Conservation (phyloP, 2,888 invertebrate genomes). For the Drosophila eohydei region DNA sequence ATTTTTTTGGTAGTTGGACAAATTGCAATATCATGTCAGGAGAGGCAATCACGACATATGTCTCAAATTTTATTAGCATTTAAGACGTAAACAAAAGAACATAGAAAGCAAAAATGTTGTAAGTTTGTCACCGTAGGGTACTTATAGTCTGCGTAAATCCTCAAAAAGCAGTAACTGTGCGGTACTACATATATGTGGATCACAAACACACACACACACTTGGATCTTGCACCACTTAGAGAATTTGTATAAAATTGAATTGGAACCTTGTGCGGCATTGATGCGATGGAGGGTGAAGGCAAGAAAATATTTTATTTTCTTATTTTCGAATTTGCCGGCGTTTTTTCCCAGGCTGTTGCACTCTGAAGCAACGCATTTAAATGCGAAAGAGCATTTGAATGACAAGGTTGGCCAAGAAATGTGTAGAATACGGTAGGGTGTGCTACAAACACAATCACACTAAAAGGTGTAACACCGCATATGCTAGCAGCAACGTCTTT, state of each 20-base stretch:
- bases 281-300: constrained; percentile 8
- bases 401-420: constrained; percentile 4
- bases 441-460: constrained; percentile 71
- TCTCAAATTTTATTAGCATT: constrained; percentile 8
- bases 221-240: constrained; percentile 25
- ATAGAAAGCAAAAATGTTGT: constrained; percentile 34
- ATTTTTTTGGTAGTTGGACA: constrained; percentile 2
- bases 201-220: background rate
- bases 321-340: constrained; percentile 7
- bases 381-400: constrained; percentile 29
- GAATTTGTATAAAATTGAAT: constrained; percentile 65
- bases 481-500: constrained; percentile 45
- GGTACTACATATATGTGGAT: constrained; percentile 2
- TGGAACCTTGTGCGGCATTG: constrained; percentile 48
- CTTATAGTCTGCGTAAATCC: constrained; percentile 39
- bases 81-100: background rate
- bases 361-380: constrained; percentile 48
- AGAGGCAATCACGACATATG: background rate
- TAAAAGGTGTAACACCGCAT: constrained; percentile 73
- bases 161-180: constrained; percentile 12
- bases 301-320: background rate
- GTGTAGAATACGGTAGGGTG: background rate
- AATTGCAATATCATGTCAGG: constrained; percentile 7
- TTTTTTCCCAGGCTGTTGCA: constrained; percentile 17
- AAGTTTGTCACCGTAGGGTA: constrained; percentile 2